phyloP scores from a whole-genome alignment of 1,140 invertebrate species.

The Drosophila paulistorum region DNA sequence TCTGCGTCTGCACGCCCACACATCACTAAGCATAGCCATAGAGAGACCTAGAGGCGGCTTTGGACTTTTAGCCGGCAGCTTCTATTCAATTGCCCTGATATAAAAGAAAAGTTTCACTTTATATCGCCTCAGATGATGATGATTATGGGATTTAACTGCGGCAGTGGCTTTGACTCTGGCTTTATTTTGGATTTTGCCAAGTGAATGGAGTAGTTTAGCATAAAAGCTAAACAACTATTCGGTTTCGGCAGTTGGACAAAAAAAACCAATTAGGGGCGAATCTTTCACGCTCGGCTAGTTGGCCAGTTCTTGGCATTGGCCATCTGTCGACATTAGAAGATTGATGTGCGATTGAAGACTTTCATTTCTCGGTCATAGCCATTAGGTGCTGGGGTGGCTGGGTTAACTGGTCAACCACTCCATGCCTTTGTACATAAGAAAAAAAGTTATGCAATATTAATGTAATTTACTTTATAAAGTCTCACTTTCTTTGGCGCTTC shows the following conservation, averaged over 20 bases:
- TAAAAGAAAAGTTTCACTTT: constrained; percentile 66
- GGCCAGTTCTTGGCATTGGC: constrained; percentile 71
- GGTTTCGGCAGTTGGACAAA: constrained; percentile 30
- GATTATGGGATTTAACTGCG: constrained; percentile 30
- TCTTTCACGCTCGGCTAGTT: constrained; percentile 49
- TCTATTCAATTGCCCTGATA: constrained; percentile 61
- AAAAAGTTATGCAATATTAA: constrained; percentile 67
- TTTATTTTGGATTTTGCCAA: constrained; percentile 14
- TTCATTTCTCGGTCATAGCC: constrained; percentile 47
- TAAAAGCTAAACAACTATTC: neutral
- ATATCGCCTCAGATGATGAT: constrained; percentile 1
- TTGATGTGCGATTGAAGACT: constrained; percentile 62
- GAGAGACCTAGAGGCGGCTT: constrained; percentile 18
- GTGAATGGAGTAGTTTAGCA: constrained; percentile 11
- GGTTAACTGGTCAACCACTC: no score
- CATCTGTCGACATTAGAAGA: constrained; percentile 40
- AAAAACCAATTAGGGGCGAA: constrained; percentile 37
- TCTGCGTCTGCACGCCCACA: constrained; percentile 17
- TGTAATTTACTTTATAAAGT: constrained; percentile 60
- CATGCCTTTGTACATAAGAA: constrained; percentile 13
- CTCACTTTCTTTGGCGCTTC: constrained; percentile 54
- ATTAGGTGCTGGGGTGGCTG: constrained; percentile 5
- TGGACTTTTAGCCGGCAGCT: constrained; percentile 22
- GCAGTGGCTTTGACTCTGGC: constrained; percentile 17
- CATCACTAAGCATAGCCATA: neutral